phyloP scores from a whole-genome alignment of 2,888 invertebrate species.

The Brachynemurus nebulosus region DNA sequence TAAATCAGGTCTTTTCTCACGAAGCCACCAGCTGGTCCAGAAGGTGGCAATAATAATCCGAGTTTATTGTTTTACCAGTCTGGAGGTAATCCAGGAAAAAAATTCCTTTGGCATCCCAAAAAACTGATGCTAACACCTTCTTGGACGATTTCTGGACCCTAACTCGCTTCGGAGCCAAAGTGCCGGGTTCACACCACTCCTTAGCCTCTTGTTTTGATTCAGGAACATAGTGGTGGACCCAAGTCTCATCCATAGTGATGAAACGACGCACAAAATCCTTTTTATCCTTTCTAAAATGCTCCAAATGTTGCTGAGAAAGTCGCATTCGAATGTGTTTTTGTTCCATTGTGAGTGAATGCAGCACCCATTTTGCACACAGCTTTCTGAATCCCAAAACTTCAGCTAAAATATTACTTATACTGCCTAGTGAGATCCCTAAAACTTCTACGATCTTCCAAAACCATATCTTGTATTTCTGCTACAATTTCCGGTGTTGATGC shows the following conservation, averaged over 20 bases:
- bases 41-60: not conserved
- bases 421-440: not conserved
- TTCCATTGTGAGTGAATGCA: conserved; percentile 7
- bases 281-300: no score
- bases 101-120: conserved; percentile 17
- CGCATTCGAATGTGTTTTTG: no score
- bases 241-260: conserved; percentile 19
- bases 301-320: no score
- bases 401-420: not conserved
- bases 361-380: not conserved
- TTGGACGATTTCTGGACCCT: conserved; percentile 13
- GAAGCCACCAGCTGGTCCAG: not conserved
- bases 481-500: conserved; percentile 11
- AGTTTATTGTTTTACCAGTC: conserved; percentile 13
- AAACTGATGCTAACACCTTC: conserved; percentile 17
- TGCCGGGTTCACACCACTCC: conserved; percentile 13
- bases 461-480: conserved; percentile 9
- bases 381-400: not conserved
- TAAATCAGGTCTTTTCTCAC: not conserved
- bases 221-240: conserved; percentile 18
- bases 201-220: conserved; percentile 17
- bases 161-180: conserved; percentile 14
- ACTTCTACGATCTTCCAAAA: conserved; percentile 9
- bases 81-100: conserved; percentile 13
- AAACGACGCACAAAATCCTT: no score